A percentile compares a stretch with the other conserved stretches of the same genome.
phyloP scores from a whole-genome alignment of 1,140 invertebrate genomes.

The Eriocheir sinensis region DNA sequence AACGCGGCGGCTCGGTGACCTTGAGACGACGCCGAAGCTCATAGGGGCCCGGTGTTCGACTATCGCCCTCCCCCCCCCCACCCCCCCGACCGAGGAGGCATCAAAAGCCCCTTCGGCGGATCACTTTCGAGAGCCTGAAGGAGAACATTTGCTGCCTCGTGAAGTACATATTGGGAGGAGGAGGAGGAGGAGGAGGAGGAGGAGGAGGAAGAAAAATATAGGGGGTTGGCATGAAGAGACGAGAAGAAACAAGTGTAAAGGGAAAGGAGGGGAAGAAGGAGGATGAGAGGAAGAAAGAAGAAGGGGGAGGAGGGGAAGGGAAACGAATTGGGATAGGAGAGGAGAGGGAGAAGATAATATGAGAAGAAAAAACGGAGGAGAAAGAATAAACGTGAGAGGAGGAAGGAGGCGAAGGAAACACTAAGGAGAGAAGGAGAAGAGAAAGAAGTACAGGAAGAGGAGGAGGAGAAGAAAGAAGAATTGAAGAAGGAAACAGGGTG shows the following conservation, averaged over 20 bases:
- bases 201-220: not conserved
- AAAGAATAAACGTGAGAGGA: not conserved
- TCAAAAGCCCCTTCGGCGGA: not conserved
- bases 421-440: not conserved
- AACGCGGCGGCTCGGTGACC: not conserved
- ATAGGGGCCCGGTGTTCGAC: too few species aligned
- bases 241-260: not conserved
- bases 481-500: not conserved
- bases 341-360: not conserved
- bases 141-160: not conserved
- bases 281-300: not conserved
- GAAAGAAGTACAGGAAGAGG: not conserved
- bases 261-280: not conserved
- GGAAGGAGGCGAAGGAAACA: not conserved
- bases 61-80: too few species aligned
- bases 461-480: too few species aligned
- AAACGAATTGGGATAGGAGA: not conserved
- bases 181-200: not conserved
- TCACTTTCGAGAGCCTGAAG: too few species aligned
- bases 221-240: not conserved
- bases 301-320: not conserved
- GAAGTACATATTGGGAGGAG: not conserved
- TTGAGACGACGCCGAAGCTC: not conserved
- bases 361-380: not conserved
- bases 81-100: too few species aligned